Conservation (phyloP, 2,888 invertebrate species). For the Drosophila borealis region DNA sequence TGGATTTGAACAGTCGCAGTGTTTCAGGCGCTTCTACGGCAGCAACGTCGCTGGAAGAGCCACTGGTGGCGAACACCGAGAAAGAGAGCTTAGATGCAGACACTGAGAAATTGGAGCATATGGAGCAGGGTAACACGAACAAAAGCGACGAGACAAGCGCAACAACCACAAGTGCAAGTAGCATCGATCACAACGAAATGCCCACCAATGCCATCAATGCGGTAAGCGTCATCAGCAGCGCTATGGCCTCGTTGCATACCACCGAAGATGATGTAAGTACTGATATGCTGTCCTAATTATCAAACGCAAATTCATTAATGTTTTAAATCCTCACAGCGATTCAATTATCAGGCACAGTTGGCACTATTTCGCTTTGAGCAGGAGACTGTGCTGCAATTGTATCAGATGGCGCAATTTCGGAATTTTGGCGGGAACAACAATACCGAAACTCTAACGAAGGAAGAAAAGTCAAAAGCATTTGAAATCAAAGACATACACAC, state of each 20-base stretch:
- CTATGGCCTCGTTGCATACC: slow-evolving; percentile 83
- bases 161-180: slow-evolving; percentile 61
- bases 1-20: slow-evolving; percentile 82
- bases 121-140: slow-evolving; percentile 20
- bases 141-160: slow-evolving; percentile 64
- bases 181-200: slow-evolving; percentile 67
- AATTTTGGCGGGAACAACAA: slow-evolving; percentile 33
- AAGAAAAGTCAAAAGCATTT: slow-evolving; percentile 82
- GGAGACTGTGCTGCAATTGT: slow-evolving; percentile 84
- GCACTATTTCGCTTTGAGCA: slow-evolving; percentile 83
- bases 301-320: neutral
- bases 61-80: slow-evolving; percentile 64
- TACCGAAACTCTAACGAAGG: slow-evolving; percentile 73
- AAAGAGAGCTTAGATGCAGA: slow-evolving; percentile 73
- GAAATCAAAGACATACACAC: slow-evolving; percentile 82
- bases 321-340: slow-evolving; percentile 66
- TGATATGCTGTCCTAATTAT: neutral
- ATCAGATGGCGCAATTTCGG: slow-evolving; percentile 83
- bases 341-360: slow-evolving; percentile 80
- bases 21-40: slow-evolving; percentile 49
- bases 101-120: slow-evolving; percentile 67
- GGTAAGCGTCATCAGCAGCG: slow-evolving; percentile 84
- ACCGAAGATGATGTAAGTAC: slow-evolving; percentile 82
- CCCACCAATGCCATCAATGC: slow-evolving; percentile 81
- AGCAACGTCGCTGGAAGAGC: slow-evolving; percentile 52